Conservation (phyloP, 2,113 vertebrate species). For the Onychorhynchus coronatus region DNA sequence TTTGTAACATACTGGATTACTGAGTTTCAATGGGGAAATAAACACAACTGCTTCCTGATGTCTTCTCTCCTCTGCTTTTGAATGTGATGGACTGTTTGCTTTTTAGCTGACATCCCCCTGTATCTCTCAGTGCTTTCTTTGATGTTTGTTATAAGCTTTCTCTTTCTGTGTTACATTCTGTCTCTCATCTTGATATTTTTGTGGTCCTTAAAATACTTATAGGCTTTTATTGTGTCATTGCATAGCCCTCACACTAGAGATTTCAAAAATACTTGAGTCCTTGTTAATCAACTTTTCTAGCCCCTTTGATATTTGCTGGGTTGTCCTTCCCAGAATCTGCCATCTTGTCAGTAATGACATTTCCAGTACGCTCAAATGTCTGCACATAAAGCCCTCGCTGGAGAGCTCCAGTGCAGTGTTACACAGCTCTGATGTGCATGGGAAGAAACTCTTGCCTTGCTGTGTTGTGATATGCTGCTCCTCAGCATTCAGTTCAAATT, state of each 20-base stretch:
- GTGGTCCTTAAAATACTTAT: not conserved
- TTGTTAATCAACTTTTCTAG: not conserved
- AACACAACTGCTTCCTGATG: not conserved
- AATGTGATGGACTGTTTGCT: not conserved
- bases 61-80: conserved; percentile 11
- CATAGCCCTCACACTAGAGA: not conserved
- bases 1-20: not conserved
- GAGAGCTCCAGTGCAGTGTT: not conserved
- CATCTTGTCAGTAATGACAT: not conserved
- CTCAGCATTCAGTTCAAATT: conserved; percentile 22
- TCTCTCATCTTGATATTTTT: not conserved
- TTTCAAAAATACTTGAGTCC: not conserved
- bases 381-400: not conserved
- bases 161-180: not conserved
- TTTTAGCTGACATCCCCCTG: not conserved
- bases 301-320: not conserved
- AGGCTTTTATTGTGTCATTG: not conserved
- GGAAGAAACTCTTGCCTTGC: not conserved
- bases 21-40: not conserved
- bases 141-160: not conserved
- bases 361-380: not conserved
- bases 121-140: not conserved
- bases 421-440: not conserved
- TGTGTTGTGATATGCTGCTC: not conserved
- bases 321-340: not conserved